Conservation (phyloP, 2,113 vertebrate species). For the Rallus limicola region DNA sequence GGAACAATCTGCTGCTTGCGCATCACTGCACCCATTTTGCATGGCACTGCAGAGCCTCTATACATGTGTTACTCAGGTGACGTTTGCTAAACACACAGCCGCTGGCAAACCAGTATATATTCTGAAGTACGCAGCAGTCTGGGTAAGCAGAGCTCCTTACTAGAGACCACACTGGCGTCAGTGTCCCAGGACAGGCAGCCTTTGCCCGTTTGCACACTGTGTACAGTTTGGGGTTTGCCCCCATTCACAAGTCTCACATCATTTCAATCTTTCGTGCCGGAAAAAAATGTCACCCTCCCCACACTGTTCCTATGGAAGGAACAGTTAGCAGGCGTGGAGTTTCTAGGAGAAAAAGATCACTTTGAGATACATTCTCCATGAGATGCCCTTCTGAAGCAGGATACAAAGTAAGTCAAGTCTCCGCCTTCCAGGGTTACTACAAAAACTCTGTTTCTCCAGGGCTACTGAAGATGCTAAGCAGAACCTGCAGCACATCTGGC, state of each 20-base stretch:
- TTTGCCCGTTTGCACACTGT: background rate
- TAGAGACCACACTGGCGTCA: background rate
- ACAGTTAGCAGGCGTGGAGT: background rate
- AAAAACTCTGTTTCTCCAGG: background rate
- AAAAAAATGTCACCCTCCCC: background rate
- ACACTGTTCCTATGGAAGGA: background rate
- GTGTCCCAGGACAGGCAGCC: background rate
- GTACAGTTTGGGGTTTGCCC: background rate
- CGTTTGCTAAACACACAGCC: fast-evolving
- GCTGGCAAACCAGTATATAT: background rate
- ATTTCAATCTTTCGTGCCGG: background rate
- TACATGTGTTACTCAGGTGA: background rate
- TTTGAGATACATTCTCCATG: background rate
- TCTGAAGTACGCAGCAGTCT: background rate
- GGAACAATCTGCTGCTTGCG: background rate
- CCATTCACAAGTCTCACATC: background rate
- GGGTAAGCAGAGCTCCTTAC: background rate
- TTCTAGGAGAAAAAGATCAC: background rate
- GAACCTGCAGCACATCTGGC: fast-evolving
- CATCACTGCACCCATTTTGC: background rate
- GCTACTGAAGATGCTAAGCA: background rate
- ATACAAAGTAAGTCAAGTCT: background rate
- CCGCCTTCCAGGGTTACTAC: background rate
- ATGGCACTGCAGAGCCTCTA: background rate
- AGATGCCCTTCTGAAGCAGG: background rate